Evolutionary conservation across 2,888 invertebrate genomes (phyloP).

Genomic region (Apamea anceps): DNA sequence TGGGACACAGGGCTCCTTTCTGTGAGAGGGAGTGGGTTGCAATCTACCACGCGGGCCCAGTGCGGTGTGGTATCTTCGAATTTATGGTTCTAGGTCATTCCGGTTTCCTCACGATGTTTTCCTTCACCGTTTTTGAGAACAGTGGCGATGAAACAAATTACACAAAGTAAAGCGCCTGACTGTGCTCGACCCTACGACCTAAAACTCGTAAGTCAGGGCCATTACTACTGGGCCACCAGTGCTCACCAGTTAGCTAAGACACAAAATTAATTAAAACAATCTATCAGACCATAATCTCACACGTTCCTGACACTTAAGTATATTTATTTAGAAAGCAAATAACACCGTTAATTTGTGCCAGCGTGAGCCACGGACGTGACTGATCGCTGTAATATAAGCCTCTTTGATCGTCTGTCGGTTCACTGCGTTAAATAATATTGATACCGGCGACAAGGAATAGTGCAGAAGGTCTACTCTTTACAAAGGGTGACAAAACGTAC

Average conservation of each 20-base stretch:
- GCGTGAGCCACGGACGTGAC: slow-evolving; percentile 54
- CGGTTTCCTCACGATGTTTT: neutral
- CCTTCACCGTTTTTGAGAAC: neutral
- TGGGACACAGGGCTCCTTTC: too few relatives aligned
- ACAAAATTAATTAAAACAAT: slow-evolving; percentile 44
- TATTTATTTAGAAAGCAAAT: slow-evolving; percentile 57
- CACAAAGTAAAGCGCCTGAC: neutral
- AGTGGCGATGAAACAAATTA: neutral
- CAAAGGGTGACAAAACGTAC: too few relatives aligned
- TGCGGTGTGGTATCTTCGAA: neutral
- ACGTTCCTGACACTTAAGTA: slow-evolving; percentile 32
- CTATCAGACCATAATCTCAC: slow-evolving; percentile 38
- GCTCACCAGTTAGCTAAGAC: neutral
- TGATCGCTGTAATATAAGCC: slow-evolving; percentile 68
- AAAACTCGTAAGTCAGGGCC: neutral
- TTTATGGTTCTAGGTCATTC: neutral
- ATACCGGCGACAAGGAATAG: slow-evolving; percentile 12
- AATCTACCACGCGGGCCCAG: neutral
- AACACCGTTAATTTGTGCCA: slow-evolving; percentile 58
- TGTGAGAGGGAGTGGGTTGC: neutral
- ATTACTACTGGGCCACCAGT: neutral
- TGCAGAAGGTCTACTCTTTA: neutral
- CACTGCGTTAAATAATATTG: slow-evolving; percentile 60
- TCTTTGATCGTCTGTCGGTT: slow-evolving; percentile 69
- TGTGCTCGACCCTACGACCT: neutral